A percentile compares a stretch with the other conserved stretches of the same genome.
Evolutionary conservation across 2,888 invertebrate genomes (phyloP).

Genomic region (Hesperia comma): DNA sequence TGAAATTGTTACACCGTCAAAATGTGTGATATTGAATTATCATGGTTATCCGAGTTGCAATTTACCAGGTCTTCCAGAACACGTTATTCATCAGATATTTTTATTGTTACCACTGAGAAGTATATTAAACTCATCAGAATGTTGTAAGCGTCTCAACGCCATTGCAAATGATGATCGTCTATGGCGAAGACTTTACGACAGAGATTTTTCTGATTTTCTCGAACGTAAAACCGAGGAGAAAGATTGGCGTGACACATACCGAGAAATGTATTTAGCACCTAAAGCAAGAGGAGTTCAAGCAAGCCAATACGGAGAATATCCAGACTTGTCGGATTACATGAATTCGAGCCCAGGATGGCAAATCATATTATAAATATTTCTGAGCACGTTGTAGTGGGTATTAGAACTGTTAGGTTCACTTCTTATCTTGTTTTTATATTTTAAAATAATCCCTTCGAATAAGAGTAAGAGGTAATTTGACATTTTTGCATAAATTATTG

Average conservation of each 20-base stretch:
- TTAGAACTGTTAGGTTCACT: not conserved
- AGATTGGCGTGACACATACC: constrained; percentile 50
- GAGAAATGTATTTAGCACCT: constrained; percentile 46
- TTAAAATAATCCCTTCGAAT: no score
- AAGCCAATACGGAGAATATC: not conserved
- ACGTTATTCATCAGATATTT: constrained; percentile 52
- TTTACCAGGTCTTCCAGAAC: constrained; percentile 53
- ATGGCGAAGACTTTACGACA: constrained; percentile 52
- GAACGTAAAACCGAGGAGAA: constrained; percentile 41
- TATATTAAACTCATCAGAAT: constrained; percentile 51
- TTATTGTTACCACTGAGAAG: constrained; percentile 49
- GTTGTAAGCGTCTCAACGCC: constrained; percentile 51
- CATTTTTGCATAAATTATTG: no score
- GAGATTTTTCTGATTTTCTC: constrained; percentile 51
- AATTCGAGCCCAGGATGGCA: constrained; percentile 15
- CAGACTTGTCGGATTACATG: constrained; percentile 6
- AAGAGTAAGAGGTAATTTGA: no score
- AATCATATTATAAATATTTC: constrained; percentile 19
- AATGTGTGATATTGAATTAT: constrained; percentile 50
- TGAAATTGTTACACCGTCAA: constrained; percentile 51
- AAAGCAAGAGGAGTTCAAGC: constrained; percentile 16
- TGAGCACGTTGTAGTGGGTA: not conserved
- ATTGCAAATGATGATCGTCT: constrained; percentile 51
- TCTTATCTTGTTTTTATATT: no score
- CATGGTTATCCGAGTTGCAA: constrained; percentile 48